Evolutionary conservation across 2,113 vertebrate species (phyloP).

Genomic region (Chinchilla lanigera): DNA sequence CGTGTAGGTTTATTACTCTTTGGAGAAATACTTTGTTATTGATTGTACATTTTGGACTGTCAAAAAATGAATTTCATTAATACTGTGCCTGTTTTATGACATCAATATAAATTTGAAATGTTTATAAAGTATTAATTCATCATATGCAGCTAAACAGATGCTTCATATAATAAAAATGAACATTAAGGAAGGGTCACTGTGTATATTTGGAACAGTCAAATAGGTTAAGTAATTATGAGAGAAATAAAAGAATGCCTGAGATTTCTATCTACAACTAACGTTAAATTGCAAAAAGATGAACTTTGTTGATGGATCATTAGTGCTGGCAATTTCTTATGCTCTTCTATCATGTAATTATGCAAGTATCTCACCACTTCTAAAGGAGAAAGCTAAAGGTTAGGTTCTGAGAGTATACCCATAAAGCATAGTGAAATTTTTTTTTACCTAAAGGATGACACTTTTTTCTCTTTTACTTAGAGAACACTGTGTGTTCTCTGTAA

Average conservation of each 20-base stretch:
- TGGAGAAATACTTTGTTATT: slow-evolving; percentile 67
- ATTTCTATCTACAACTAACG: slow-evolving; percentile 16
- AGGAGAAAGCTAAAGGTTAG: background rate
- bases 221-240: slow-evolving; percentile 54
- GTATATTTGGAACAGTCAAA: background rate
- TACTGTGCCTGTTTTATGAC: slow-evolving; percentile 58
- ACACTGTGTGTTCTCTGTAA: background rate
- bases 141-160: slow-evolving; percentile 38
- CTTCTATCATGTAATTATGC: slow-evolving; percentile 48
- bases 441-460: background rate
- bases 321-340: slow-evolving; percentile 59
- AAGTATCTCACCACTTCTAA: background rate
- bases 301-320: slow-evolving; percentile 62
- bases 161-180: slow-evolving; percentile 50
- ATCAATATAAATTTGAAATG: slow-evolving; percentile 63
- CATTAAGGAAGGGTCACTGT: slow-evolving; percentile 53
- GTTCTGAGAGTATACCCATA: background rate
- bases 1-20: slow-evolving; percentile 71
- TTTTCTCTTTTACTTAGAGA: background rate
- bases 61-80: slow-evolving; percentile 63
- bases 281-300: slow-evolving; percentile 56
- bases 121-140: slow-evolving; percentile 47
- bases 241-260: slow-evolving; percentile 46
- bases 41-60: slow-evolving; percentile 62
- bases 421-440: background rate